Conservation (phyloP, 1,140 invertebrate genomes). For the Dinoponera quadriceps region DNA sequence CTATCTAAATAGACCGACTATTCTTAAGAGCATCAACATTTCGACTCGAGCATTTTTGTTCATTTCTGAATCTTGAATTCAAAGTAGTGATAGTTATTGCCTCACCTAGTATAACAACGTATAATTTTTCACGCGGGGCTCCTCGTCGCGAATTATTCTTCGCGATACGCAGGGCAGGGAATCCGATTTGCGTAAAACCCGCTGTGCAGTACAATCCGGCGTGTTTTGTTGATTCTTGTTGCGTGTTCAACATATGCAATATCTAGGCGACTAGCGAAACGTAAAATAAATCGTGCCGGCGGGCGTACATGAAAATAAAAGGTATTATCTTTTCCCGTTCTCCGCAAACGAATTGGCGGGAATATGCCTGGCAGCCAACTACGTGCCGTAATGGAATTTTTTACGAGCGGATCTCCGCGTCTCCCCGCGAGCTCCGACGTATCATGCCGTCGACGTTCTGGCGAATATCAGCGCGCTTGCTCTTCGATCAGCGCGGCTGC, state of each 20-base stretch:
- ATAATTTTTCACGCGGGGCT: not conserved
- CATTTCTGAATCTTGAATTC: too few relatives aligned
- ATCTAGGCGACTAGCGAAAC: not conserved
- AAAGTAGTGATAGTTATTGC: too few relatives aligned
- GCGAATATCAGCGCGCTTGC: conserved; percentile 15
- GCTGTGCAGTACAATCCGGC: not conserved
- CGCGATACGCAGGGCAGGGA: not conserved
- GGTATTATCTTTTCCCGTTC: conserved; percentile 43
- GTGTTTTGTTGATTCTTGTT: not conserved
- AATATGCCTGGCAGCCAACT: conserved; percentile 4
- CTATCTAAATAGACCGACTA: too few relatives aligned
- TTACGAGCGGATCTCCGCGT: conserved; percentile 34
- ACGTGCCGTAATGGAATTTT: conserved; percentile 44
- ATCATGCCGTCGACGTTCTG: not conserved
- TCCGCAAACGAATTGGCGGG: conserved; percentile 32
- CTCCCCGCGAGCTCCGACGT: not conserved
- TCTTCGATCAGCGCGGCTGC: conserved; percentile 12
- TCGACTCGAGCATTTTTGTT: too few relatives aligned
- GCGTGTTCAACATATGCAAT: not conserved
- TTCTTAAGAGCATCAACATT: too few relatives aligned
- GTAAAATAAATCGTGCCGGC: conserved; percentile 41
- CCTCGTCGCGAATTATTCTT: not conserved
- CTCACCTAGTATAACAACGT: too few relatives aligned
- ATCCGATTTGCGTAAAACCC: conserved; percentile 6
- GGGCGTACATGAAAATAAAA: conserved; percentile 43